These are phyloP conservation scores for Sinocyclocheilus maitianheensis DNA, from an alignment of 2,113 vertebrate species.

Conservation along the genomic window DNA sequence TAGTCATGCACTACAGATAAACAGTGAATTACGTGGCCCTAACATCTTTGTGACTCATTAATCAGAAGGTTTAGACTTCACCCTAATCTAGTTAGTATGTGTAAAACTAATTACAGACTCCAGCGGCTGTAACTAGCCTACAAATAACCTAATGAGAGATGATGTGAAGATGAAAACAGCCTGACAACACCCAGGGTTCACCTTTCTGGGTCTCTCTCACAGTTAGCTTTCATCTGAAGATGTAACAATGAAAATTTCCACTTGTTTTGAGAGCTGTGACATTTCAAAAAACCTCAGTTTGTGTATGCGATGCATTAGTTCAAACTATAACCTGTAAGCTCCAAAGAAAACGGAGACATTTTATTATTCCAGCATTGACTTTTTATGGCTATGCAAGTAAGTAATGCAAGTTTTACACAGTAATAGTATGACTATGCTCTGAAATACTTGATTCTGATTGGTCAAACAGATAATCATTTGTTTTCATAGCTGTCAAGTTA, in stretches of 20 bases:
- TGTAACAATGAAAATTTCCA: neutral
- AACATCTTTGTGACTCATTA: neutral
- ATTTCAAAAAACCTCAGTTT: neutral
- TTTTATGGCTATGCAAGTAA: neutral
- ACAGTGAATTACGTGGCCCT: neutral
- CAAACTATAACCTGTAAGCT: neutral
- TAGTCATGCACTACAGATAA: neutral
- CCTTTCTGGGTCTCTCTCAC: neutral
- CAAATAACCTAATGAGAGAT: neutral
- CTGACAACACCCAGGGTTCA: neutral
- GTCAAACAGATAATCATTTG: too few species aligned
- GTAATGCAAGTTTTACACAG: neutral
- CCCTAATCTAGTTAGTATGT: conserved; percentile 8
- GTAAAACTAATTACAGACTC: conserved; percentile 7
- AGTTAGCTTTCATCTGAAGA: neutral
- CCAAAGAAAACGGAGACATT: neutral
- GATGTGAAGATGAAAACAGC: neutral
- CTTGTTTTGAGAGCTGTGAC: neutral
- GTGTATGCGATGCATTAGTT: neutral
- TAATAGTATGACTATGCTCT: too few species aligned
- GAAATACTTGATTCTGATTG: too few species aligned
- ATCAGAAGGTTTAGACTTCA: conserved; percentile 15
- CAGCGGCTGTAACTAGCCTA: neutral
- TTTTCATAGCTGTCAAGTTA: too few species aligned
- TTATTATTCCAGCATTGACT: neutral